Evolutionary conservation across 2,797 vertebrate species (phyloP).

Genomic region (Alauda arvensis): DNA sequence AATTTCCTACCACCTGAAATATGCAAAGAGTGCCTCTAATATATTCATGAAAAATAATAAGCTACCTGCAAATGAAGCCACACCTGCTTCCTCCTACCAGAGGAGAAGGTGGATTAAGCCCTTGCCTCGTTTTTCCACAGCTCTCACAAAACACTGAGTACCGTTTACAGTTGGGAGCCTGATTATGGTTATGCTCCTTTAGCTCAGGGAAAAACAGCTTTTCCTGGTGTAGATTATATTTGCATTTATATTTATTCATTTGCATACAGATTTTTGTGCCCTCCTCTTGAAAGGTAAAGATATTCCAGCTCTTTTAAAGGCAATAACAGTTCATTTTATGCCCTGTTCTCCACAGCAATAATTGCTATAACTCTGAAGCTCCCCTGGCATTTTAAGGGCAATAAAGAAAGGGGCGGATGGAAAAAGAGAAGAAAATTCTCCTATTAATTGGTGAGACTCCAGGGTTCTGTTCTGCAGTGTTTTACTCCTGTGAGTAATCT

Average conservation of each 20-base stretch:
- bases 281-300: constrained; percentile 63
- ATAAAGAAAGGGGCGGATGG: constrained; percentile 52
- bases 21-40: neutral
- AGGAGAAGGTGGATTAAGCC: constrained; percentile 28
- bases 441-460: constrained; percentile 40
- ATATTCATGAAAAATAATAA: constrained; percentile 21
- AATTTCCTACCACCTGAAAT: neutral
- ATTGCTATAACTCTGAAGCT: constrained; percentile 69
- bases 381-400: constrained; percentile 68
- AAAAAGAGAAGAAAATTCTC: constrained; percentile 44
- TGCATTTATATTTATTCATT: constrained; percentile 67
- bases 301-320: constrained; percentile 69
- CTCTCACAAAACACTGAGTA: constrained; percentile 8
- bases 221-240: constrained; percentile 52
- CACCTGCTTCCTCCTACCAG: constrained; percentile 19
- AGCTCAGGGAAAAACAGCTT: constrained; percentile 58
- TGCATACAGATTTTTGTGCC: constrained; percentile 63
- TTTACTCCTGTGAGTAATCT: constrained; percentile 42
- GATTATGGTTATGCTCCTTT: constrained; percentile 51
- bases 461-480: constrained; percentile 21
- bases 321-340: constrained; percentile 74
- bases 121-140: constrained; percentile 1
- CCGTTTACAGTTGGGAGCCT: constrained; percentile 9
- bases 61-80: constrained; percentile 6
- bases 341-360: constrained; percentile 71